Evolutionary conservation across 2,797 vertebrate species (phyloP), one percentile per base, ranked within the genome.

Genomic region (Periophthalmus magnuspinnatus): DNA sequence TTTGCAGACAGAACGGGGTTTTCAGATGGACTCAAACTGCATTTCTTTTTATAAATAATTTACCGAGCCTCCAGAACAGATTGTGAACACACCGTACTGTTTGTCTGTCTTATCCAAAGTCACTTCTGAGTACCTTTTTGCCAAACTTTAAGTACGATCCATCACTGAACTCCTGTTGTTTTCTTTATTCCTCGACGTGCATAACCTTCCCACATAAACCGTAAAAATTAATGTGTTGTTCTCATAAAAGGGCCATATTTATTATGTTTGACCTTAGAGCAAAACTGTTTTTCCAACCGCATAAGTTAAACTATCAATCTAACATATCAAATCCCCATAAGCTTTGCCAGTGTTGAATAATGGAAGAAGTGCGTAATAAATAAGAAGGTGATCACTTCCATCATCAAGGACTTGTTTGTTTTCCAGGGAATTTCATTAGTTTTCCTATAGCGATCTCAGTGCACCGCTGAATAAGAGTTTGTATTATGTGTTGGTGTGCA

Each of bases 221-320:
- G 61, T 76, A 70, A 76, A 33, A 70, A 82, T 81, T 65, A 74
- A 79, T 84, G 66, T 78, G 66, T 79, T 70, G 66, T 66, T 82
- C 68, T 48, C 52, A 78, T 55, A 70, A 74, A 84, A 33, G 6
- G 60, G 32, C 52, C 71, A 68, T 71, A 81, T 87, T 83, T 81
- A 71, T 80, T 79, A 80, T 84, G 71, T 80, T 74, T 88, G 81
- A 85, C 84, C 81, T 86, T 79, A 84, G 56, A 69, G 75, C 74
- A 79, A 86, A 85, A 88, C 80, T 72, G 76, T 86, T 79, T 83
- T 82, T 85, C 80, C 79, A 80, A 77, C 70, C 50, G 68, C 56
- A 76, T 66, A 74, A 83, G 65, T 78, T 71, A 68, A 76, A 68
- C 77, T 75, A 83, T 86, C 74, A 74, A 78, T 83, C 81, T 76